phyloP scores from a whole-genome alignment of 2,888 invertebrate genomes.

The Meliscaeva auricollis region DNA sequence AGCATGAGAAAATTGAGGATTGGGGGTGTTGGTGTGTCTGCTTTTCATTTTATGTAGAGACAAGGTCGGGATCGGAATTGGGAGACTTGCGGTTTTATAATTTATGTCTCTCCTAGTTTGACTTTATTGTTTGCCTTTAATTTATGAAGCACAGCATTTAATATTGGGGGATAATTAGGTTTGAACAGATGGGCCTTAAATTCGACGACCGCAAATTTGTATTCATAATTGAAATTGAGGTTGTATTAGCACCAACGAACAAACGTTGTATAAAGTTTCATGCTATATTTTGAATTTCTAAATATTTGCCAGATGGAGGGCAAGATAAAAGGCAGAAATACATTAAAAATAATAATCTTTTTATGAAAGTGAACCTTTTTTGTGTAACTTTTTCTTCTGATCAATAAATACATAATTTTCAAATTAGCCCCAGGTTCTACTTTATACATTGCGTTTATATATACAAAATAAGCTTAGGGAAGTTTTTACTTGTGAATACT shows the following conservation, averaged over 20 bases:
- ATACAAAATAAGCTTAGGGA: too few species aligned
- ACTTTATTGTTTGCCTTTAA: constrained; percentile 40
- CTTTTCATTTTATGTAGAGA: constrained; percentile 5
- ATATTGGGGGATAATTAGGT: constrained; percentile 41
- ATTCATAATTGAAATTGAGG: constrained; percentile 42
- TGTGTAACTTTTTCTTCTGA: too few species aligned
- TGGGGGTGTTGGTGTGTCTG: too few species aligned
- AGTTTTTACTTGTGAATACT: too few species aligned
- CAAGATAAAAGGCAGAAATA: background rate
- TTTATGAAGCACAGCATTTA: constrained; percentile 28
- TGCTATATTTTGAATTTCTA: background rate
- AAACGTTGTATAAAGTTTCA: background rate
- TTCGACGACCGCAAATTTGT: constrained; percentile 37
- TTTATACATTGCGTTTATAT: too few species aligned
- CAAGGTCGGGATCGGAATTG: background rate
- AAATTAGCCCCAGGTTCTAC: too few species aligned
- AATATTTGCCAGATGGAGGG: background rate
- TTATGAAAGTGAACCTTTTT: background rate
- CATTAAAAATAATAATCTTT: background rate
- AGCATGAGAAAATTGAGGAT: too few species aligned
- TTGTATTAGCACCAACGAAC: background rate
- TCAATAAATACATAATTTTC: too few species aligned
- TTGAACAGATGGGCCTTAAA: constrained; percentile 16
- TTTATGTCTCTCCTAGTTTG: constrained; percentile 31
- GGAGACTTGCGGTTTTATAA: constrained; percentile 33